Conservation (phyloP, 2,113 vertebrate species). For the Sitta europaea region DNA sequence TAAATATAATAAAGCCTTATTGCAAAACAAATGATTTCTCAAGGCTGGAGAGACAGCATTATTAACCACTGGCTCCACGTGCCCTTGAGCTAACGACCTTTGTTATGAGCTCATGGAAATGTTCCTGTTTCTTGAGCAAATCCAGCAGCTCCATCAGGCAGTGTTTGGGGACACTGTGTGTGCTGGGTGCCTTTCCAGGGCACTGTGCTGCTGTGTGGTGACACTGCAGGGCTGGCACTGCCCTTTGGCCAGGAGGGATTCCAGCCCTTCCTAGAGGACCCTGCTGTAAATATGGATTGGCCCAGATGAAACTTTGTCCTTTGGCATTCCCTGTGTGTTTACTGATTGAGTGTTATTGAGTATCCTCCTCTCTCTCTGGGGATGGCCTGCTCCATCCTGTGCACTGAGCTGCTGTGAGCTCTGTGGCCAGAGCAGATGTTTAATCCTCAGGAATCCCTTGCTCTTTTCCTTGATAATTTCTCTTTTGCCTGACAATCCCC, state of each 20-base stretch:
- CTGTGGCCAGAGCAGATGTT: not conserved
- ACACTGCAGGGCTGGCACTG: not conserved
- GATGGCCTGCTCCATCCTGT: not conserved
- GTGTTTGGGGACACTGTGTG: not conserved
- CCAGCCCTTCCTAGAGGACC: slow-evolving; percentile 1
- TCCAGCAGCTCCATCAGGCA: not conserved
- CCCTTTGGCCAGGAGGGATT: not conserved
- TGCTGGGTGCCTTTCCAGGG: not conserved
- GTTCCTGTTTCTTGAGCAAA: not conserved
- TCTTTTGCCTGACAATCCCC: not conserved
- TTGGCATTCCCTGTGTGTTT: not conserved
- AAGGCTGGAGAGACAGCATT: not conserved
- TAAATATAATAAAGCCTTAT: slow-evolving; percentile 25
- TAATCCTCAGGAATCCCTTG: slow-evolving; percentile 4
- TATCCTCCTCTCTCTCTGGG: not conserved
- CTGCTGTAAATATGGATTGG: not conserved
- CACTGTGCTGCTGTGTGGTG: not conserved
- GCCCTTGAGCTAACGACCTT: slow-evolving; percentile 6
- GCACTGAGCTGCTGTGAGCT: not conserved
- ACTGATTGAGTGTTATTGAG: not conserved
- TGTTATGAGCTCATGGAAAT: not conserved
- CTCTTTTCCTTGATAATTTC: slow-evolving; percentile 6
- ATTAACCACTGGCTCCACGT: not conserved
- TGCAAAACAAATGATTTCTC: not conserved
- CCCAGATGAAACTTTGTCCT: not conserved